Evolutionary conservation across 2,113 vertebrate genomes (phyloP), one percentile per base, ranked within the genome.

Genomic region (Merops nubicus): DNA sequence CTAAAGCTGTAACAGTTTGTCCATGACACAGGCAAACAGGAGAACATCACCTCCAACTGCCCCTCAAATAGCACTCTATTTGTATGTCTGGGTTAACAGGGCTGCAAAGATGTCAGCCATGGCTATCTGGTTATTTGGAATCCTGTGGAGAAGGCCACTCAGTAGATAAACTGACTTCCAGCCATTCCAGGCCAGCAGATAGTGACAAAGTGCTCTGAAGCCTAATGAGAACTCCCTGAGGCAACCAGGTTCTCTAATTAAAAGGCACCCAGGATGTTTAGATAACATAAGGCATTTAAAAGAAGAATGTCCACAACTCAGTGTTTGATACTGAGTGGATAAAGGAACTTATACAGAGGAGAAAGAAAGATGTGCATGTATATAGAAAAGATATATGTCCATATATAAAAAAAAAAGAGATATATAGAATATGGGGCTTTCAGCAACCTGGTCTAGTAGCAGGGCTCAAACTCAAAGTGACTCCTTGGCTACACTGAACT

Each of bases 341-440:
- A 38, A 38, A 76, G 26, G 36, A 6, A 29, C 1, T 0, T 5
- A 5, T 1, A 21, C 3, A 57, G 36, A 50, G 69, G n/a, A 29
- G 9, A 6, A 68, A 69, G 14, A 65, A 65, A 63, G 19, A 36
- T 51, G 25, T 5, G 34, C n/a, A n/a, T n/a, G n/a, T n/a, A n/a
- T 18, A 33, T 5, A 67, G 13, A 53, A 65, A 65, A 65, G 8
- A 45, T 36, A 23, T n/a, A n/a, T n/a, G n/a, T n/a, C n/a, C n/a
- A n/a, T 12, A 68, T 23, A 31, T 14, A 28, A 51, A 51, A 28
- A 50, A 70, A 53, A 54, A 65, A 65, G 8, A n/a, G n/a, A n/a
- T n/a, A 57, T 36, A 23, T 7, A 68, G 18, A 31, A n/a, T n/a
- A n/a, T n/a, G n/a, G n/a, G n/a, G n/a, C n/a, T n/a, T n/a, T n/a